phyloP scores from a whole-genome alignment of 2,888 invertebrate species.

The Molorchus minor region DNA sequence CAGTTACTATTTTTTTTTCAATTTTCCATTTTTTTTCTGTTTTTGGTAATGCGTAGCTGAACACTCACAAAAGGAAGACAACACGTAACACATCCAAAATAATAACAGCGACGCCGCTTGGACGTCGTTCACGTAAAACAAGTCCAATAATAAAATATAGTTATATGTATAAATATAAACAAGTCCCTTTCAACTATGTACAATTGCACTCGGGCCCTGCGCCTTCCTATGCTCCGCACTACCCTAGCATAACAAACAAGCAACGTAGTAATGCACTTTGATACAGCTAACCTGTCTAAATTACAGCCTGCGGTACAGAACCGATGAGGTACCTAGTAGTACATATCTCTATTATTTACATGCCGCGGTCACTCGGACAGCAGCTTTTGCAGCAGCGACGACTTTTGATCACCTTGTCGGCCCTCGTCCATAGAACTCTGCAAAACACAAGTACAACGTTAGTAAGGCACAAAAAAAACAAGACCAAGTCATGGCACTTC shows the following conservation, averaged over 20 bases:
- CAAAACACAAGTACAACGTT: conserved; percentile 49
- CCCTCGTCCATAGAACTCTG: conserved; percentile 80
- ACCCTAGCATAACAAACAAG: conserved; percentile 59
- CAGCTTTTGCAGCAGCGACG: conserved; percentile 85
- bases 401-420: conserved; percentile 79
- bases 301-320: conserved; percentile 64
- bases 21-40: conserved; percentile 31
- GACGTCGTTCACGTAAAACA: conserved; percentile 44
- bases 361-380: conserved; percentile 70
- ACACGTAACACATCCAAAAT: conserved; percentile 58
- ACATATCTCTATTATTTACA: conserved; percentile 64
- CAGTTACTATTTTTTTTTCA: conserved; percentile 60
- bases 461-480: not conserved
- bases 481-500: not conserved
- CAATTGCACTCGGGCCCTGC: conserved; percentile 63
- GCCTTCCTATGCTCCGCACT: conserved; percentile 56
- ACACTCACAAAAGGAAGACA: conserved; percentile 63
- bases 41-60: conserved; percentile 64
- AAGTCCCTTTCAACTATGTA: conserved; percentile 66
- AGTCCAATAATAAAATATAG: conserved; percentile 62
- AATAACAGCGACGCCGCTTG: conserved; percentile 30
- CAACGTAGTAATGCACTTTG: conserved; percentile 64
- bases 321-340: conserved; percentile 65
- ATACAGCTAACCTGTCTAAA: conserved; percentile 65
- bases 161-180: conserved; percentile 71